Evolutionary conservation across 2,888 invertebrate genomes (phyloP), one percentile per base, ranked within the genome.

Genomic region (Eustalomyia histrio): DNA sequence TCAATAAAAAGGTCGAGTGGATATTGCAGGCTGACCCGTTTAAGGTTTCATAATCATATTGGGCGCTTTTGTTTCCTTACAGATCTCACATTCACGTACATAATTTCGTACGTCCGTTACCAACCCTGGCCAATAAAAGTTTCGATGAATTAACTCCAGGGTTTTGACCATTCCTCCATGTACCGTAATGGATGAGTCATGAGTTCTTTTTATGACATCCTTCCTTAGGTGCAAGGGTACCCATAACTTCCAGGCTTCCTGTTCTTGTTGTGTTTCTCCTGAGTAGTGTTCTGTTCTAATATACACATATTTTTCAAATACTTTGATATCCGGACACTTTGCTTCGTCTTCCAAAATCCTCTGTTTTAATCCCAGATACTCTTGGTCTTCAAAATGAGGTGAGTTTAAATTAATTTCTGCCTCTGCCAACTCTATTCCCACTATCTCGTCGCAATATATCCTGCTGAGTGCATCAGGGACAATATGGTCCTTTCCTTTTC

Each of bases 401-500:
- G 80, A 82, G 0, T 57, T 35, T 1, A 78, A 39, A 14, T 82
- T 71, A 0, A 83, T 43, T 39, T 53, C 65, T 7, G 73, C 39
- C 14, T 39, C 43, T 8, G 53, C 18, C 0, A 17, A 9, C 9
- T 57, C 67, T 0, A 71, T 10, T 0, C n/a, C 17, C 5, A 71
- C 71, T 1, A 78, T 9, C 0, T 83, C 78, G 0, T 67, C 61
- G 0, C 17, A 24, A 14, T 57, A 53, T 9, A 74, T 78, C 12
- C 85, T 60, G 2, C 85, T 85, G 0, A 86, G 24, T 1, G 85
- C 84, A 67, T 87, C 87, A 0, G 87, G 85, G 0, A 87, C 85
- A 10, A 84, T 65, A 71, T 87, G 83, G 1, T 76, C 60, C 9
- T n/a, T n/a, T n/a, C n/a, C n/a, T 67, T 78, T 1, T 85, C 87